A percentile compares a stretch with the other conserved stretches of the same genome.
phyloP scores from a whole-genome alignment of 2,113 vertebrate species.

The Lepisosteus osseus region DNA sequence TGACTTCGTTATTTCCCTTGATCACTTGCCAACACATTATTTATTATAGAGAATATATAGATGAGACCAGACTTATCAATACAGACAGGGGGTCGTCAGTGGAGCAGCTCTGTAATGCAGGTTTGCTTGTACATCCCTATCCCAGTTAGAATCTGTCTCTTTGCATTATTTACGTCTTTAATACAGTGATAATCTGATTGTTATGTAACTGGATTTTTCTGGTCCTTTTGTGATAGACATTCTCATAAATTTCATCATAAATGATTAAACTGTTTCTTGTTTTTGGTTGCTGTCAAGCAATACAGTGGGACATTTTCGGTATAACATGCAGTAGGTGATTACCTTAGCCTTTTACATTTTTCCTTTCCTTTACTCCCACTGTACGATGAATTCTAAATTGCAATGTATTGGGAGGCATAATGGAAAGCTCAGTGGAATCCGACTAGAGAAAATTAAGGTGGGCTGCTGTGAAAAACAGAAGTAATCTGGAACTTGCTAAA shows the following conservation, averaged over 20 bases:
- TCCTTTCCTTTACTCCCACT: not conserved
- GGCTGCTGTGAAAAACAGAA: not conserved
- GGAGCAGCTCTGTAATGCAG: not conserved
- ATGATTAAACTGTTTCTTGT: not conserved
- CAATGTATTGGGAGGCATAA: not conserved
- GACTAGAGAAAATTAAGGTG: not conserved
- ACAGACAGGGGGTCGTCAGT: not conserved
- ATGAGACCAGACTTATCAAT: not conserved
- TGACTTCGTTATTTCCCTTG: not conserved
- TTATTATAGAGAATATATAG: no score
- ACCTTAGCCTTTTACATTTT: not conserved
- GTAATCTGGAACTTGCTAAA: not conserved
- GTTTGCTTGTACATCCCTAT: not conserved
- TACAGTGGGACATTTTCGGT: no score
- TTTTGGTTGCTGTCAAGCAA: no score
- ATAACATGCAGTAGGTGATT: no score
- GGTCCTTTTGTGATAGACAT: not conserved
- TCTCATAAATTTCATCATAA: not conserved
- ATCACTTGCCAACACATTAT: not conserved
- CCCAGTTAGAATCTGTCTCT: not conserved
- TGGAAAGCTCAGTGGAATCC: not conserved
- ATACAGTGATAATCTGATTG: no score
- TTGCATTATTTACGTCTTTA: not conserved
- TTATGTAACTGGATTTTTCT: not conserved
- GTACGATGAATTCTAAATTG: not conserved